A percentile compares a stretch with the other conserved stretches of the same genome.
These are phyloP conservation scores for Corydoras sp. DNA, from an alignment of 2,113 vertebrate species.

Conservation along the genomic window DNA sequence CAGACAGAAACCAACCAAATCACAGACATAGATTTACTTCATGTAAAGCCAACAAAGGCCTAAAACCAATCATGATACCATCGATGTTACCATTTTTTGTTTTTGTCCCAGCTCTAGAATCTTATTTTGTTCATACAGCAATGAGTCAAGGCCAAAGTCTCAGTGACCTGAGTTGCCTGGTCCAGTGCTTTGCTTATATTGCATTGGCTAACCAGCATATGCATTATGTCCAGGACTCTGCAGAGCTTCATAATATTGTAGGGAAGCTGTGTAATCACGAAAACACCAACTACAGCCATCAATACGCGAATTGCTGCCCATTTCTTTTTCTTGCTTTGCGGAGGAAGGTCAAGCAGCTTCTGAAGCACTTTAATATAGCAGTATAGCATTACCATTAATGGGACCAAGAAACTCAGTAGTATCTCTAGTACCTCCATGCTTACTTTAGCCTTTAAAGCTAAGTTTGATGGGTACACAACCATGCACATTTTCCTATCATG, in stretches of 20 bases:
- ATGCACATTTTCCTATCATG: slow-evolving; percentile 62
- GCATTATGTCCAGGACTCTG: slow-evolving; percentile 74
- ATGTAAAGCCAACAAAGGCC: too few relatives aligned
- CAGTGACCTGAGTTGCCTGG: slow-evolving; percentile 73
- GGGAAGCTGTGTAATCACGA: slow-evolving; percentile 84
- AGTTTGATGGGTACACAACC: slow-evolving; percentile 62
- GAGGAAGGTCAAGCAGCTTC: slow-evolving; percentile 63
- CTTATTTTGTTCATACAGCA: slow-evolving; percentile 84
- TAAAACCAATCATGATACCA: too few relatives aligned
- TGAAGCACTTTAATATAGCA: slow-evolving; percentile 73
- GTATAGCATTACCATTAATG: slow-evolving; percentile 77
- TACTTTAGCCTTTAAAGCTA: slow-evolving; percentile 65
- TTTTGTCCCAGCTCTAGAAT: too few relatives aligned
- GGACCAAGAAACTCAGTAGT: slow-evolving; percentile 78
- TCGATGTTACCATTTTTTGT: too few relatives aligned
- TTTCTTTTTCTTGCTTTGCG: slow-evolving; percentile 68
- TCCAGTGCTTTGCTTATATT: slow-evolving; percentile 75
- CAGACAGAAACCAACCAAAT: too few relatives aligned
- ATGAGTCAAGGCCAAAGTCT: slow-evolving; percentile 81
- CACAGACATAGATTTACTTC: too few relatives aligned
- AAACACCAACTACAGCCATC: slow-evolving; percentile 73
- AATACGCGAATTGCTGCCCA: slow-evolving; percentile 73
- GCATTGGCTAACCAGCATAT: slow-evolving; percentile 76
- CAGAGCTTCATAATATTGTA: slow-evolving; percentile 83
- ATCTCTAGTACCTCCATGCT: slow-evolving; percentile 77